Evolutionary conservation across 1,140 invertebrate genomes (phyloP).

Genomic region (Drosophila lowei): DNA sequence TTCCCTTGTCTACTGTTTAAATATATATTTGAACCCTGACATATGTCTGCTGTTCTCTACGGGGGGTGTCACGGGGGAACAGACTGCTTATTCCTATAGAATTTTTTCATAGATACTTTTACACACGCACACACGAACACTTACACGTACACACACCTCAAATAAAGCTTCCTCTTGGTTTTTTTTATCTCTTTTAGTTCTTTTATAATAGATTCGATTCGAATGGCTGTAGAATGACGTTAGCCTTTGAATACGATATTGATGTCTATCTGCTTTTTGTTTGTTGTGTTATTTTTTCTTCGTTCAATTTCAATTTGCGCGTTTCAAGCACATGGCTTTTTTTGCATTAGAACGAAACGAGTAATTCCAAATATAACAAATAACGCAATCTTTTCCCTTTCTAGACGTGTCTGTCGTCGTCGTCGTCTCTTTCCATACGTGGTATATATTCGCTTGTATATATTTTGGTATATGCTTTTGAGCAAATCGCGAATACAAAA

Average conservation of each 20-base stretch:
- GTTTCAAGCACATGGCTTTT: constrained; percentile 63
- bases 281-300: constrained; percentile 20
- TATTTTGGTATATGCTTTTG: constrained; percentile 19
- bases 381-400: constrained; percentile 35
- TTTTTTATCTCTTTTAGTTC: constrained; percentile 19
- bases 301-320: constrained; percentile 60
- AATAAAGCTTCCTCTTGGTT: constrained; percentile 26
- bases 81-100: constrained; percentile 32
- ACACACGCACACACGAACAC: constrained; percentile 23
- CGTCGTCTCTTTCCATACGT: constrained; percentile 30
- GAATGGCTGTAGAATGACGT: constrained; percentile 65
- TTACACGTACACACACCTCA: constrained; percentile 30
- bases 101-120: constrained; percentile 33
- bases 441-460: constrained; percentile 32
- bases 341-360: constrained; percentile 57
- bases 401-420: constrained; percentile 9
- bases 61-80: constrained; percentile 12
- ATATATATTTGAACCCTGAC: constrained; percentile 54
- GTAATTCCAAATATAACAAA: constrained; percentile 73
- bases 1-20: neutral
- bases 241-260: constrained; percentile 47
- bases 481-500: constrained; percentile 45
- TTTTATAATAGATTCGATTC: constrained; percentile 49
- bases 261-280: constrained; percentile 45
- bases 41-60: constrained; percentile 36